Evolutionary conservation across 1,140 invertebrate species (phyloP).

Genomic region (Babylonia areolata): DNA sequence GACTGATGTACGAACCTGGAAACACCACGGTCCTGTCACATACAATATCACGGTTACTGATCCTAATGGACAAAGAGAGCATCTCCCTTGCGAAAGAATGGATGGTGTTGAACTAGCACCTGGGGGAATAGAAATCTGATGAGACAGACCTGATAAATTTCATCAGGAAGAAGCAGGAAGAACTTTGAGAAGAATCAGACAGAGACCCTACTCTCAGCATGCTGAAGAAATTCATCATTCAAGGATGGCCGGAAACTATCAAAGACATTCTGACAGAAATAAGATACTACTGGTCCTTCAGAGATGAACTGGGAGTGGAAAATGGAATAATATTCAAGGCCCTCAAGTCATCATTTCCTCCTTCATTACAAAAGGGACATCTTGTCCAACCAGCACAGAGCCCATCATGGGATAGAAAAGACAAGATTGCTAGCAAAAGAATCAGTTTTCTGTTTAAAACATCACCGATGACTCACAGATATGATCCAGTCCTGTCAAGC

Average conservation of each 20-base stretch:
- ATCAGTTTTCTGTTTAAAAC: constrained; percentile 32
- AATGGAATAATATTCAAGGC: constrained; percentile 40
- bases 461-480: constrained; percentile 32
- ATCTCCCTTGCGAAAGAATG: no score
- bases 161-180: neutral
- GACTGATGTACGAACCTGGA: no score
- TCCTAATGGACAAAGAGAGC: no score
- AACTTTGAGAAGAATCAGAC: neutral
- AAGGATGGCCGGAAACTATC: constrained; percentile 41
- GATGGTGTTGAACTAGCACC: no score
- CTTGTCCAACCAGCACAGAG: constrained; percentile 29
- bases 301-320: constrained; percentile 37
- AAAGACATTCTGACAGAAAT: constrained; percentile 17
- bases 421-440: neutral
- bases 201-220: no score
- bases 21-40: no score
- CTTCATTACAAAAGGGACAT: constrained; percentile 25
- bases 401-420: constrained; percentile 45
- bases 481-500: constrained; percentile 33
- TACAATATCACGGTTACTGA: no score
- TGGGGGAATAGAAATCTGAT: neutral
- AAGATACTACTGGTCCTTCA: constrained; percentile 31
- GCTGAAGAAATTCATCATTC: neutral
- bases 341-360: constrained; percentile 39
- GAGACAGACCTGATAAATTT: neutral